phyloP scores from a whole-genome alignment of 2,888 invertebrate genomes.

The Tridacna crocea region DNA sequence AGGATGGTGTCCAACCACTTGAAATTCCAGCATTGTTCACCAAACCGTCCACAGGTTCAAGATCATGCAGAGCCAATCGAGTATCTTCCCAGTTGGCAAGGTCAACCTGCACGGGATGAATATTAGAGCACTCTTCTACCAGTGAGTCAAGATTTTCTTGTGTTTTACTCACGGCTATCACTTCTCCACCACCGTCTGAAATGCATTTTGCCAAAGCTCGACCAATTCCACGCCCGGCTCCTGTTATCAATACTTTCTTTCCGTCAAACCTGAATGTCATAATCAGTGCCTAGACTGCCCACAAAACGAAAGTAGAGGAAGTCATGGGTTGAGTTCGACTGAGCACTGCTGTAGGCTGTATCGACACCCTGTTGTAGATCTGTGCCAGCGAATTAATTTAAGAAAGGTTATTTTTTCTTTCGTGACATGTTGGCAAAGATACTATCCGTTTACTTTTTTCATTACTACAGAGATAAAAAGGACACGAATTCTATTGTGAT shows the following conservation, averaged over 20 bases:
- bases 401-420: no score
- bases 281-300: no score
- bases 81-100: constrained; percentile 91
- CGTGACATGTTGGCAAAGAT: no score
- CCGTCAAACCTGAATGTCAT: constrained; percentile 82
- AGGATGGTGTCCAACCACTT: constrained; percentile 89
- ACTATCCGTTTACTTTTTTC: no score
- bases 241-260: constrained; percentile 93
- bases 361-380: no score
- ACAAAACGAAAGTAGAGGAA: no score
- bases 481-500: no score
- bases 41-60: constrained; percentile 90
- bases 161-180: constrained; percentile 91
- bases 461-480: no score
- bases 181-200: constrained; percentile 89
- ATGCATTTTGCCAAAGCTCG: constrained; percentile 89
- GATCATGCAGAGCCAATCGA: constrained; percentile 87
- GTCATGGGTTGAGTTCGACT: no score
- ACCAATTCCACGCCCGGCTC: constrained; percentile 94
- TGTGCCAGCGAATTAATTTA: no score
- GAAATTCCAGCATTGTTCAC: constrained; percentile 96
- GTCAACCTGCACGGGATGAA: constrained; percentile 87
- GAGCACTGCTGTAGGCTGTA: no score
- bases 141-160: constrained; percentile 88
- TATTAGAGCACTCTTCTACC: constrained; percentile 76